Evolutionary conservation across 1,140 invertebrate genomes (phyloP).

Genomic region (Periplaneta americana): DNA sequence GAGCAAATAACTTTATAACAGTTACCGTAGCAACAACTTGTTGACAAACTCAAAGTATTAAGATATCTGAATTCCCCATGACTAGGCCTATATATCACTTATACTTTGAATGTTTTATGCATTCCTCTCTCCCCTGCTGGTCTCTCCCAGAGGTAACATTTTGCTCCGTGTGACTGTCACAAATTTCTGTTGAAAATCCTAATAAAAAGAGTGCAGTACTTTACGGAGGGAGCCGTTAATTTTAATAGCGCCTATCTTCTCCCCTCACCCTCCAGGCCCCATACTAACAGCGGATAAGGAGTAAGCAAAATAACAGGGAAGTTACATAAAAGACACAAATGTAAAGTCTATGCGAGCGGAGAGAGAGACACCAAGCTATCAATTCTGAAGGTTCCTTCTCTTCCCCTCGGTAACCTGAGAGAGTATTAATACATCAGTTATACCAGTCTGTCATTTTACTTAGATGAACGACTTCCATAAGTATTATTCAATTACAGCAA

Average conservation of each 20-base stretch:
- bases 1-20: no score
- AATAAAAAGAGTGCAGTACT: neutral
- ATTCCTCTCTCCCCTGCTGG: neutral
- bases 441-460: neutral
- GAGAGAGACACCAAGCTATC: neutral
- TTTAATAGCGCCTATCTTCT: neutral
- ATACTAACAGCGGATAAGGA: neutral
- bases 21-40: no score
- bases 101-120: neutral
- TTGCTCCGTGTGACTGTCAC: neutral
- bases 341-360: neutral
- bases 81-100: neutral
- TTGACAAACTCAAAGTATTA: no score
- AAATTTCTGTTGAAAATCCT: neutral
- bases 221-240: neutral
- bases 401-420: neutral
- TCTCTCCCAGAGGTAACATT: neutral
- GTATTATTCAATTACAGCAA: neutral
- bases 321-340: neutral
- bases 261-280: no score
- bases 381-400: neutral
- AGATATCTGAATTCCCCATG: no score
- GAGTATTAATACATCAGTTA: neutral
- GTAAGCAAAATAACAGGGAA: neutral
- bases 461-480: no score